Evolutionary conservation across 2,113 vertebrate species (phyloP), one percentile per base, ranked within the genome.

Genomic region (Solea solea): DNA sequence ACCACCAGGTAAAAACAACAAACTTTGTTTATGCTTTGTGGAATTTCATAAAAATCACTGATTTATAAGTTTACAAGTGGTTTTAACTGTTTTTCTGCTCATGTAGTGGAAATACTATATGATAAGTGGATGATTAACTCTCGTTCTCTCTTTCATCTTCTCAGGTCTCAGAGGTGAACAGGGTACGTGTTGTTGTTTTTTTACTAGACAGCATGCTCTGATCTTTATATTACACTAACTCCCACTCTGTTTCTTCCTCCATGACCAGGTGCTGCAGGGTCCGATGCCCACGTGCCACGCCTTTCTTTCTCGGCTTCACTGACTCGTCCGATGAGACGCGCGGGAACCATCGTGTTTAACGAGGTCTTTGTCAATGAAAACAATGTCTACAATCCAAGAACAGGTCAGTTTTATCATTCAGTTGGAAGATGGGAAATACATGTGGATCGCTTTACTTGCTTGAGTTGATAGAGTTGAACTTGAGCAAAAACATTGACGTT

Each of bases 251-350:
- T 42, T 67, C 66, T 56, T 78, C 15, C 39, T 64, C 55, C n/a
- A 1, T n/a, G 8, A 52, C 50, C 82, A 98, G 96, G 96, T 53
- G 88, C 72, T 34, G 85, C 93, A 13, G 97, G 96, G 11, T 86
- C 91, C 0, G 94, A 95, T 3, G 95, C 94, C n/a, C 72, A 83
- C 0, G 83, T 92, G 28, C 95, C 95, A 4, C 89, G 92, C 5
- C 82, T 97, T 7, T 95, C 96, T 4, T 98, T 98, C 91, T 96
- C 96, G 1, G 96, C 96, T 0, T 94, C 96, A 0, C 90, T 98
- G 72, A 96, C 95, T 53, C 88, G 89, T 4, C 93, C 92, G 1
- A 89, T 94, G 74, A 61, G 85, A 6, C 86, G 88, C 44, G 68
- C 94, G 0, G 96, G 96, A 74, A 98, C 97, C 21, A 93, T 98